Percentiles rank a stretch among this genome's conserved stretches.
Evolutionary conservation across 2,113 vertebrate genomes (phyloP).

Genomic region (Scomber colias): DNA sequence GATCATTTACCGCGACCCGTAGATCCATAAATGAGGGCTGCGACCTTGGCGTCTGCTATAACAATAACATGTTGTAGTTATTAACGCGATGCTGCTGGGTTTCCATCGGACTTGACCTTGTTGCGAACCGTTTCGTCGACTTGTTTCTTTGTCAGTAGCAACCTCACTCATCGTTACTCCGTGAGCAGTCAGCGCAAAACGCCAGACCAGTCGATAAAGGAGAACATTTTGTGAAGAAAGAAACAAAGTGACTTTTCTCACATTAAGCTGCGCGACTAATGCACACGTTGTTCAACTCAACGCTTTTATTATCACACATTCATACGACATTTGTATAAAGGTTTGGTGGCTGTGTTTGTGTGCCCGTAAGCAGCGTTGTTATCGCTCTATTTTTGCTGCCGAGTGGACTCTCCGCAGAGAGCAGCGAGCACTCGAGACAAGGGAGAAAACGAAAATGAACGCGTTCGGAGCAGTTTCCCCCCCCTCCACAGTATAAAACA

Average conservation of each 20-base stretch:
- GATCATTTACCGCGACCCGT: constrained; percentile 30
- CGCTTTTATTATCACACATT: constrained; percentile 3
- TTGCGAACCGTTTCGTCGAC: constrained; percentile 73
- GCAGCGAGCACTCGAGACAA: constrained; percentile 49
- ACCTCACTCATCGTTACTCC: constrained; percentile 38
- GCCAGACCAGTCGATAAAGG: constrained; percentile 41
- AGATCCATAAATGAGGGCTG: constrained; percentile 44
- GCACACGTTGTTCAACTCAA: constrained; percentile 53
- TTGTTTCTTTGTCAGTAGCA: constrained; percentile 77
- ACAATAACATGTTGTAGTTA: constrained; percentile 41
- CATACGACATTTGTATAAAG: constrained; percentile 28
- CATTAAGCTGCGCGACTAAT: background rate
- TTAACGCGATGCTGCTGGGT: constrained; percentile 37
- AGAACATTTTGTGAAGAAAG: constrained; percentile 40
- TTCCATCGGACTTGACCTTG: constrained; percentile 77
- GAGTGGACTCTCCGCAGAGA: constrained; percentile 66
- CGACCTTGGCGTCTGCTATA: constrained; percentile 66
- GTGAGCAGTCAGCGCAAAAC: constrained; percentile 70
- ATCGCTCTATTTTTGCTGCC: constrained; percentile 54
- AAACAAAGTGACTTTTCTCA: constrained; percentile 64
- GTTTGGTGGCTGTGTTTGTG: constrained; percentile 13
- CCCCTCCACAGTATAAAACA: background rate
- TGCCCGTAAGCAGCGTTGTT: constrained; percentile 38
- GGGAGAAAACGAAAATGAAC: constrained; percentile 47
- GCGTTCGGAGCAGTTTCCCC: constrained; percentile 27